Base-by-base conservation (phyloP, 37 sponge, comb jelly and placozoan genomes). In the Dysidea cf. avara region DNA sequence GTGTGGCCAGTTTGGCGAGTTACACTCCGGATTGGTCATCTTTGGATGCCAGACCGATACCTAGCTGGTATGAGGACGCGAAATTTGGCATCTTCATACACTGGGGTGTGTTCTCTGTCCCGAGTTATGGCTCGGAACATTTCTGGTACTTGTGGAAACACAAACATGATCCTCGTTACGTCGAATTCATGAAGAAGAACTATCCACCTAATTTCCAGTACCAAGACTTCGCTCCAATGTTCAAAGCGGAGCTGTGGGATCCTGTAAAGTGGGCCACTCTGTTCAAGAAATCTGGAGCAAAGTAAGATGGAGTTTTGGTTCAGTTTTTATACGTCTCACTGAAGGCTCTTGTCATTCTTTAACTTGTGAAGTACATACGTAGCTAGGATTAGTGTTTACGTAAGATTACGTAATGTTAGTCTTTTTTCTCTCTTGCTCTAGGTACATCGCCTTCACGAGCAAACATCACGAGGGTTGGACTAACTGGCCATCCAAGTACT, bases 401-500 rank as follows among this genome's bases (percentile, higher is more conserved):
- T 17, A 57, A 25, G 24, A 28, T 17, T 57, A 57, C n/a, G 18
- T 57, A 17, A 25, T 9, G 18, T 9, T 57, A 57, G 59, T 25
- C 7, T 11, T 7, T 17, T n/a, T 37, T 32, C 56, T 43, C 26
- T 48, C 31, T n/a, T 31, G 26, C 32, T 22, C 51, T 67, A 21
- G 49, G 87, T 83, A 91, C 75, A 84, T 91, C 31, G 84, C 87
- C 31, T 34, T 91, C 71, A 91, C 84, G 5, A 72, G 88, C 38
- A 91, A 91, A 40, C 92, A 91, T 54, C 92, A 91, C 66, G 88
- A 86, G 47, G 92, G 92, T 43, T 91, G 86, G 82, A 81, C 82
- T 48, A 90, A 90, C 79, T 90, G 84, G 54, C 77, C 70, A 0
- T 77, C 72, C 55, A 35, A 53, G 14, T 68, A 89, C 48, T 86